Percentiles rank a stretch among this genome's conserved stretches.
Evolutionary conservation across 2,113 vertebrate species (phyloP).

Genomic region (Heliornis fulica): DNA sequence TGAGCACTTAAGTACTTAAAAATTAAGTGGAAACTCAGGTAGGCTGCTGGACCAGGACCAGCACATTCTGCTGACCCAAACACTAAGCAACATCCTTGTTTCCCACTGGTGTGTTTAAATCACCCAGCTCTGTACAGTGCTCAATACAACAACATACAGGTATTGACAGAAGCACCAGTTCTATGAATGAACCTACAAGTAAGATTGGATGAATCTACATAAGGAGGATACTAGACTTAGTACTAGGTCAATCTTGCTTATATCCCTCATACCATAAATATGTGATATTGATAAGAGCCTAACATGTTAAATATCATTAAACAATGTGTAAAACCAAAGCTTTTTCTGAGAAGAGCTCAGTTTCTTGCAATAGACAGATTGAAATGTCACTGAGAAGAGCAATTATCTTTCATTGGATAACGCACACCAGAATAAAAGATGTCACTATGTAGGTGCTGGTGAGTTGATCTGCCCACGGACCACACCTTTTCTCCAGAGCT

Average conservation of each 20-base stretch:
- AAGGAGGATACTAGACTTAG: not conserved
- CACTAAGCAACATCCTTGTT: not conserved
- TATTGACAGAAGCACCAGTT: not conserved
- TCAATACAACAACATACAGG: not conserved
- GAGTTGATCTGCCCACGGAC: rapidly evolving
- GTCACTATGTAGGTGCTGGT: not conserved
- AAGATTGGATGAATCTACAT: not conserved
- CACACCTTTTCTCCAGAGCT: not conserved
- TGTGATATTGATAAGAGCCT: not conserved
- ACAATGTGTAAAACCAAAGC: not conserved
- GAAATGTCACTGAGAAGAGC: not conserved
- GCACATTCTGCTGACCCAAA: not conserved
- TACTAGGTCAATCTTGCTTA: not conserved
- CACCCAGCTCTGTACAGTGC: not conserved
- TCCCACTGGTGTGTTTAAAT: not conserved
- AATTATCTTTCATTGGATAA: not conserved
- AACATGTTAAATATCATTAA: not conserved
- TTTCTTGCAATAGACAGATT: not conserved
- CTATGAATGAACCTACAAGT: not conserved
- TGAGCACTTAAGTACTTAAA: not conserved
- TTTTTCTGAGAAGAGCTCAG: not conserved
- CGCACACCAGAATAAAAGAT: not conserved
- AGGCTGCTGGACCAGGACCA: not conserved
- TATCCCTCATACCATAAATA: not conserved
- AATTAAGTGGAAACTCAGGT: not conserved